Base-by-base conservation (phyloP, 2,113 vertebrate species). In the Xenopus borealis region DNA sequence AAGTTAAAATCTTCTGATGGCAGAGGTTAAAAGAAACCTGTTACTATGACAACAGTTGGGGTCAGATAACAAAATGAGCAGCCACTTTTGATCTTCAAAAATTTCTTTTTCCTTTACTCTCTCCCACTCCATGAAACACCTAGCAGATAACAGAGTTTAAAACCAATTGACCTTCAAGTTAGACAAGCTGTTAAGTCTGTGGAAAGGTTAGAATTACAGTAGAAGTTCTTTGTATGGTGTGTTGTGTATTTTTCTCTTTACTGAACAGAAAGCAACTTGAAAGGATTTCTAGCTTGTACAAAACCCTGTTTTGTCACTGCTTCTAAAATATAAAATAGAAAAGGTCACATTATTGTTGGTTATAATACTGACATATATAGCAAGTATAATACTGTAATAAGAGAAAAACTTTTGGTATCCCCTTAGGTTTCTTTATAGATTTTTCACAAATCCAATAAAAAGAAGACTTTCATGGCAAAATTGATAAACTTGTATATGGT, bases 131-230 rank as follows among this genome's bases (percentile, higher is more conserved):
- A 95, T 97, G 95, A 96, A 89, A 93, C 88, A 88, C 81, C 86
- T 82, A 19, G 59, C 86, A 90, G 94, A 96, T 95, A 95, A 94
- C 90, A 89, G 86, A 89, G 85, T 83, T 89, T 87, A 94, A 93
- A 95, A 93, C 92, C 93, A 92, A 89, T 93, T 89, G 91, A 95
- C 95, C 94, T 96, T 94, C 93, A 90, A 84, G 88, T 79, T 85
- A 86, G 85, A 85, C 86, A 85, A 85, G 83, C 80, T 80, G 83
- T 85, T 82, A 84, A 88, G 86, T 82, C 85, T 86, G 71, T 80
- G 86, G 84, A 88, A 89, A 92, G 87, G 81, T 88, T 87, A 86
- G 85, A 85, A 70, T 84, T 83, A 78, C 79, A 78, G 83, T 57
- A 62, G 45, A 82, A 81, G 65, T 57, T 17, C 61, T 79, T 82